Evolutionary conservation across 1,140 invertebrate species (phyloP).

Genomic region (Aphelinus atriplicis): DNA sequence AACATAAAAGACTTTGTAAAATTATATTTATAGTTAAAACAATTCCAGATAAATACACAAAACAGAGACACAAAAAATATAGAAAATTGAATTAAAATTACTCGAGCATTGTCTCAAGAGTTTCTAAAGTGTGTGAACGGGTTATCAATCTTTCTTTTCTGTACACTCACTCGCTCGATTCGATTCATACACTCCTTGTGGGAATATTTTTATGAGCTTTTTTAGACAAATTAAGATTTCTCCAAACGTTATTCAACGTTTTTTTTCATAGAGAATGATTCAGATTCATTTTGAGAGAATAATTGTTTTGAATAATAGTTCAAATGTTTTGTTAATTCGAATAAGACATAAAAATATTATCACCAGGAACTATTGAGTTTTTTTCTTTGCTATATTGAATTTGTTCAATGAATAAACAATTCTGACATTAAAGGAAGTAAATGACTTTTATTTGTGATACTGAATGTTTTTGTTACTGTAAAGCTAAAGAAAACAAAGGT

Average conservation of each 20-base stretch:
- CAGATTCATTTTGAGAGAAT: no score
- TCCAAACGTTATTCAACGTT: no score
- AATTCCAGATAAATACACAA: not conserved
- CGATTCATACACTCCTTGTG: constrained; percentile 9
- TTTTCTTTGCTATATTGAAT: not conserved
- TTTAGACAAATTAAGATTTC: not conserved
- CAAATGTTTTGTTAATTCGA: no score
- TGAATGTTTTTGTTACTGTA: not conserved
- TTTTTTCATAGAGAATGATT: no score
- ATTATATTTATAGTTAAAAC: not conserved
- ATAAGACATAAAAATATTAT: constrained; percentile 13
- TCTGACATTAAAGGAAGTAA: not conserved
- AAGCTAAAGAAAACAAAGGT: not conserved
- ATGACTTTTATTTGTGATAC: not conserved
- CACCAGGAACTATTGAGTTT: not conserved
- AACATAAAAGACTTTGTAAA: constrained; percentile 18
- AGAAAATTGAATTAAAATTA: constrained; percentile 12
- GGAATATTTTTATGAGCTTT: constrained; percentile 11
- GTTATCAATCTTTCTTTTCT: constrained; percentile 8
- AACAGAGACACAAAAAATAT: not conserved
- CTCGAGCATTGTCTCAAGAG: constrained; percentile 2
- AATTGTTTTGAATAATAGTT: no score
- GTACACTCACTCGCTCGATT: constrained; percentile 19
- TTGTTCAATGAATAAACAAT: constrained; percentile 8
- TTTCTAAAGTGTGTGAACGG: constrained; percentile 21